Percentiles rank a stretch among this genome's conserved stretches.
Conservation (phyloP, 1,140 invertebrate genomes). For the Caenorhabditis remanei region DNA sequence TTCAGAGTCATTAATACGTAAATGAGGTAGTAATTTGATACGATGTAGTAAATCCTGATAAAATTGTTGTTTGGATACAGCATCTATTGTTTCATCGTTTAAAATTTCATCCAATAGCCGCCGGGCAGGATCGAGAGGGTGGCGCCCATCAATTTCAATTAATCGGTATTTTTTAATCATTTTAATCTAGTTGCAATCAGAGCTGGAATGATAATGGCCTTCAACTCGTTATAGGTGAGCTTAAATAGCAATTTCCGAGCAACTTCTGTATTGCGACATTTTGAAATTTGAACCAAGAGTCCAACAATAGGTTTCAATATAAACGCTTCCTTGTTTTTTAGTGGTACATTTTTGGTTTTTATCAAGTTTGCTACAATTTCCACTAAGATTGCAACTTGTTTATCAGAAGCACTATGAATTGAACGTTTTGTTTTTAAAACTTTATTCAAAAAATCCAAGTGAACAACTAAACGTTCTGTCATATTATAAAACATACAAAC, state of each 20-base stretch:
- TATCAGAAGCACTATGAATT: not conserved
- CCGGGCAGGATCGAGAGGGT: not conserved
- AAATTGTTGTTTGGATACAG: not conserved
- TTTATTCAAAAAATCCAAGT: not conserved
- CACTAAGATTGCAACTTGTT: not conserved
- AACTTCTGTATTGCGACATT: not conserved
- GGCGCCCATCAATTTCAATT: not conserved
- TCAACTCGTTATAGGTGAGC: not conserved
- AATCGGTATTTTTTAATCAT: slow-evolving; percentile 22
- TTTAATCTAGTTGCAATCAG: slow-evolving; percentile 2
- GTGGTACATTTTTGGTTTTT: slow-evolving; percentile 4
- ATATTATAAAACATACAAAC: not conserved
- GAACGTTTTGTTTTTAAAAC: not conserved
- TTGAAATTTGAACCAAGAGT: not conserved
- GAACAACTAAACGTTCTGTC: not conserved
- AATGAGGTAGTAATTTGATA: not conserved
- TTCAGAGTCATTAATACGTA: not conserved
- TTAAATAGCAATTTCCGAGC: slow-evolving; percentile 11
- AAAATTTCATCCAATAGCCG: not conserved
- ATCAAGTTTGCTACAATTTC: slow-evolving; percentile 10
- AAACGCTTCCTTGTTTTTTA: not conserved
- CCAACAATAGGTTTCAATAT: not conserved
- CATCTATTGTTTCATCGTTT: not conserved
- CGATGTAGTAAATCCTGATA: slow-evolving; percentile 14
- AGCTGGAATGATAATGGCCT: not conserved